A percentile compares a stretch with the other conserved stretches of the same genome.
phyloP scores from a whole-genome alignment of 1,140 invertebrate species.

The Drosophila willistoni region DNA sequence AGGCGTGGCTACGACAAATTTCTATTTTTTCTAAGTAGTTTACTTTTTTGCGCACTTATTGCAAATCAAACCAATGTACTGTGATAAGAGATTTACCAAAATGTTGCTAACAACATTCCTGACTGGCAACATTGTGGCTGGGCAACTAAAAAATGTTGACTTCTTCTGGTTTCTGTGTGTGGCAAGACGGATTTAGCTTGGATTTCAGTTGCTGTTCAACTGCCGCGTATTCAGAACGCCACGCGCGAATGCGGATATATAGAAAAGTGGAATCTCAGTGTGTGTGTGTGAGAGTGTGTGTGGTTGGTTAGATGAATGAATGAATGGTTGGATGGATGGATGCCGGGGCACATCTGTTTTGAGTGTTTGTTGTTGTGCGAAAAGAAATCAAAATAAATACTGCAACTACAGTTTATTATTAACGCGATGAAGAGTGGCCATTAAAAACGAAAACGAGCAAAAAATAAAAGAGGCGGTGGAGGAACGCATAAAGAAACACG shows the following conservation, averaged over 20 bases:
- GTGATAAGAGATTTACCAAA: slow-evolving; percentile 25
- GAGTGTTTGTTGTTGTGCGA: slow-evolving; percentile 7
- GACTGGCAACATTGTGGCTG: slow-evolving; percentile 46
- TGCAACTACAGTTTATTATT: slow-evolving; percentile 9
- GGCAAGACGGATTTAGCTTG: slow-evolving; percentile 43
- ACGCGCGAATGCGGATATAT: slow-evolving; percentile 36
- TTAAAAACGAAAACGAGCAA: not conserved
- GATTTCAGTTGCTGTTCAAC: slow-evolving; percentile 70
- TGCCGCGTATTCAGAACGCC: slow-evolving; percentile 66
- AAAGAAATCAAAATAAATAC: slow-evolving; percentile 12
- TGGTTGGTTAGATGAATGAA: not conserved
- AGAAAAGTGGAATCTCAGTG: not conserved
- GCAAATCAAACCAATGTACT: not conserved
- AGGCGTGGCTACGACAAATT: too few relatives aligned
- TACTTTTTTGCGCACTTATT: too few relatives aligned
- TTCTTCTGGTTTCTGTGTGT: slow-evolving; percentile 38
- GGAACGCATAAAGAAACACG: slow-evolving; percentile 6
- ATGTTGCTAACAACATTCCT: slow-evolving; percentile 37
- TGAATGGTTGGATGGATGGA: not conserved
- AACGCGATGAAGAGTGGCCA: slow-evolving; percentile 3
- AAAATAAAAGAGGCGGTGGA: not conserved
- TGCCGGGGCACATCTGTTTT: slow-evolving; percentile 7
- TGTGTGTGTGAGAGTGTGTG: not conserved
- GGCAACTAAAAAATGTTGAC: slow-evolving; percentile 38
- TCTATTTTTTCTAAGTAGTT: too few relatives aligned